Conservation (phyloP, 2,113 vertebrate species). For the Dipodomys merriami region DNA sequence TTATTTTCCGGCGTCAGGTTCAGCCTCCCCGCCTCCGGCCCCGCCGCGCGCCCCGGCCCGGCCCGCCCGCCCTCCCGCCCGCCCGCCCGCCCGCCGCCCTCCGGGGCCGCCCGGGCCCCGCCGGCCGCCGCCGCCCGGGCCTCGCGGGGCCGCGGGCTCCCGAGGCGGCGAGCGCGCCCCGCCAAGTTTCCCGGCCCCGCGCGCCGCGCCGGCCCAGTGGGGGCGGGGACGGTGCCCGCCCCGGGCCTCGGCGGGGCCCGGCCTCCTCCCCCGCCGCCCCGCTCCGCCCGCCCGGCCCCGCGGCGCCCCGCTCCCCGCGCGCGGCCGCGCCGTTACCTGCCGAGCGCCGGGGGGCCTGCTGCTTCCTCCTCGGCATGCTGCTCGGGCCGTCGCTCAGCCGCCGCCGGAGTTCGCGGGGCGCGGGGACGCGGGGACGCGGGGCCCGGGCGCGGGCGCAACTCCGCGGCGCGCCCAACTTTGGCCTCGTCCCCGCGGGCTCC, state of each 20-base stretch:
- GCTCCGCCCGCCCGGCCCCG: slow-evolving; percentile 16
- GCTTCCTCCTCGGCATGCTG: slow-evolving; percentile 97
- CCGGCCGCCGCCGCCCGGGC: slow-evolving; percentile 55
- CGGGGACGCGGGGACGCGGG: slow-evolving; percentile 74
- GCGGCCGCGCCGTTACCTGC: slow-evolving; percentile 89
- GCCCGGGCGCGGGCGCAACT: slow-evolving; percentile 76
- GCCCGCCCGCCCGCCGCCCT: slow-evolving; percentile 60
- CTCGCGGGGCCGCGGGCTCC: slow-evolving; percentile 9
- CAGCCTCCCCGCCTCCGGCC: slow-evolving; percentile 83
- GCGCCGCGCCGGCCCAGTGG: slow-evolving; percentile 56
- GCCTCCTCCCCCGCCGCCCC: neutral
- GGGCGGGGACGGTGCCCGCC: slow-evolving; percentile 32
- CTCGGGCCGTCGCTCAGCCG: slow-evolving; percentile 84
- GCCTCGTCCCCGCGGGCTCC: slow-evolving; percentile 77
- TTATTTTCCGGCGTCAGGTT: slow-evolving; percentile 86
- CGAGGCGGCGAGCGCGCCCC: neutral
- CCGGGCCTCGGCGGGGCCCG: neutral
- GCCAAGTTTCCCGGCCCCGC: slow-evolving; percentile 57
- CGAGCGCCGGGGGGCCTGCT: slow-evolving; percentile 96
- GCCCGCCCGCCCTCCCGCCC: slow-evolving; percentile 75
- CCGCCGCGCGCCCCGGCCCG: slow-evolving; percentile 70
- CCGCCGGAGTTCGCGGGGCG: slow-evolving; percentile 87
- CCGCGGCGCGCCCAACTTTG: slow-evolving; percentile 80
- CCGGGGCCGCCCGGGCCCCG: slow-evolving; percentile 21
- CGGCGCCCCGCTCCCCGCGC: slow-evolving; percentile 57